These are phyloP conservation scores for Sebastes alutus DNA, from an alignment of 2,797 vertebrate species.

Conservation along the genomic window DNA sequence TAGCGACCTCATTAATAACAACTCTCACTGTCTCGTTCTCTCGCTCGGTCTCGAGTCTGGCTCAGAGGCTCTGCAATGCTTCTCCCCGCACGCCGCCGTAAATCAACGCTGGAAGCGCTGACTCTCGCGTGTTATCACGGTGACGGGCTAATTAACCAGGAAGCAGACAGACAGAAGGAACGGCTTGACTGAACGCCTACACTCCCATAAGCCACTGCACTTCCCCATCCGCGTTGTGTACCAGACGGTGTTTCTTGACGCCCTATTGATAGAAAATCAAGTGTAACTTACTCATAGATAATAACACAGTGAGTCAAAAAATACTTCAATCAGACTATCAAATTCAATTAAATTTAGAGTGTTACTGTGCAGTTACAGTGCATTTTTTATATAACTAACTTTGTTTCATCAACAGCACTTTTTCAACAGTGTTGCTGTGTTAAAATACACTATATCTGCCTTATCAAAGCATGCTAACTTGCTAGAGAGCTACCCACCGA, in stretches of 20 bases:
- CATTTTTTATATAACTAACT: neutral
- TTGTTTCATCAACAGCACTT: neutral
- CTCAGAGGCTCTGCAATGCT: conserved; percentile 62
- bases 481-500: neutral
- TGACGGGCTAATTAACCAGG: conserved; percentile 84
- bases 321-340: neutral
- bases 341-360: neutral
- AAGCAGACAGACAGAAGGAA: conserved; percentile 73
- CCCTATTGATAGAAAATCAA: neutral
- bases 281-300: neutral
- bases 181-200: conserved; percentile 64
- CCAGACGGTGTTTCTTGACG: neutral
- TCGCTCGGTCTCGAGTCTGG: conserved; percentile 65
- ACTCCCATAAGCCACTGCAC: conserved; percentile 41
- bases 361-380: neutral
- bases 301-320: neutral
- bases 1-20: conserved; percentile 86
- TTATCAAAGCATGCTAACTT: neutral
- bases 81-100: conserved; percentile 70
- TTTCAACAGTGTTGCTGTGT: neutral
- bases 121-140: conserved; percentile 70
- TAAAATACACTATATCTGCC: neutral
- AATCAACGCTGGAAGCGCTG: conserved; percentile 81
- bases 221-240: conserved; percentile 4
- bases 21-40: conserved; percentile 74